These are phyloP conservation scores for Thalassophryne amazonica DNA, from an alignment of 2,797 vertebrate genomes.

Conservation along the genomic window DNA sequence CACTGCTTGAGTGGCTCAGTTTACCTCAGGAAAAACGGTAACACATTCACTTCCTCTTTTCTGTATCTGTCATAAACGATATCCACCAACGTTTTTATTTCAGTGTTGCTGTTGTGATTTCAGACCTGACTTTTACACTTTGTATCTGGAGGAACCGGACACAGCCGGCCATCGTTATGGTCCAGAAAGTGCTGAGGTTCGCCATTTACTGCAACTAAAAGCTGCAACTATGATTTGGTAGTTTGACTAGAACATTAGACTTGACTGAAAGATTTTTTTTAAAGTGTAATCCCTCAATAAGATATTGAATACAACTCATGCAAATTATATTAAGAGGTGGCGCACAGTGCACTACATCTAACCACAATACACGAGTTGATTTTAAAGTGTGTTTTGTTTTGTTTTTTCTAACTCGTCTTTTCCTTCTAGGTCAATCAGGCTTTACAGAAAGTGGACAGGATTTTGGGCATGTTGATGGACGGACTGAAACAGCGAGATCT, in stretches of 20 bases:
- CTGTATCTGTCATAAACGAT: no score
- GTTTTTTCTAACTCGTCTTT: not conserved
- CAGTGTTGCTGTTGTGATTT: slow-evolving; percentile 19
- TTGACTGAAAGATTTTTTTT: no score
- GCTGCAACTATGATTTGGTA: not conserved
- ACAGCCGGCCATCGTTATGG: slow-evolving; percentile 83
- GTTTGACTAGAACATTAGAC: not conserved
- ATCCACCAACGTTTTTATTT: no score
- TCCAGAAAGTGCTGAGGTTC: slow-evolving; percentile 85
- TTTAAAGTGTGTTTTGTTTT: no score
- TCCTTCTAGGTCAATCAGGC: slow-evolving; percentile 82
- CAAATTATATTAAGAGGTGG: no score
- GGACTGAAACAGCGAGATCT: slow-evolving; percentile 84
- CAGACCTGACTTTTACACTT: slow-evolving; percentile 89
- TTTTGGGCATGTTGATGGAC: slow-evolving; percentile 88
- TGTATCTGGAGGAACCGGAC: slow-evolving; percentile 94
- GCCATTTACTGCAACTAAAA: slow-evolving; percentile 21
- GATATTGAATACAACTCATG: no score
- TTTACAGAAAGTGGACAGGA: slow-evolving; percentile 82
- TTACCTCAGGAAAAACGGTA: slow-evolving; percentile 83
- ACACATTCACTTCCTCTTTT: not conserved
- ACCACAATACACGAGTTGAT: no score
- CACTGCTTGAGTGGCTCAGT: slow-evolving; percentile 84
- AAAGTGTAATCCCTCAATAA: no score
- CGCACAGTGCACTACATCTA: no score